phyloP scores from a whole-genome alignment of 2,888 invertebrate species.

The Heliconius charithonia region DNA sequence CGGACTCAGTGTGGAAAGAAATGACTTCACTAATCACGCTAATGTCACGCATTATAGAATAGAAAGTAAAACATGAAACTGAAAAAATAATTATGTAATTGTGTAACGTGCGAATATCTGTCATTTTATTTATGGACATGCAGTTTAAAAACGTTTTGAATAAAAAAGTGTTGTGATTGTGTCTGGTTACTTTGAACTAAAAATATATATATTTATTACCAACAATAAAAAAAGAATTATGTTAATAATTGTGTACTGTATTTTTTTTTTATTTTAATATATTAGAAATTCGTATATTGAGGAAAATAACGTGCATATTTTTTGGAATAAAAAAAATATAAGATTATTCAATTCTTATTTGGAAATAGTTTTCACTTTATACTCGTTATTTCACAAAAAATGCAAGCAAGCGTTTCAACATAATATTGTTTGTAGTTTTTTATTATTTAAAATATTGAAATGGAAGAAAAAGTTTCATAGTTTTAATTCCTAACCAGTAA shows the following conservation, averaged over 20 bases:
- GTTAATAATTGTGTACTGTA: not conserved
- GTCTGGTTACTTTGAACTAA: not conserved
- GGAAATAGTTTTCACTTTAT: too few species aligned
- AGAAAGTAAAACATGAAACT: constrained; percentile 14
- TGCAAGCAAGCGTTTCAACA: too few species aligned
- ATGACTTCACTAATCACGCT: constrained; percentile 21
- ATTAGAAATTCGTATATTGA: not conserved
- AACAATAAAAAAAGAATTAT: too few species aligned
- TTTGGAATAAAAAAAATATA: too few species aligned
- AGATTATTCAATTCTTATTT: too few species aligned
- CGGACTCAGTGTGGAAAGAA: not conserved
- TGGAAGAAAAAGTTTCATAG: not conserved
- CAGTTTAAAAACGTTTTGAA: not conserved
- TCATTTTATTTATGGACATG: not conserved
- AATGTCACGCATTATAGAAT: constrained; percentile 16
- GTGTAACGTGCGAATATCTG: not conserved
- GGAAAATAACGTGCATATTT: too few species aligned
- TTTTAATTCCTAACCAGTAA: not conserved
- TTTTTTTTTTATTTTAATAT: not conserved
- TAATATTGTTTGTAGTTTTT: not conserved
- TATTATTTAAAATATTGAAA: not conserved
- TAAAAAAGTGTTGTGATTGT: not conserved
- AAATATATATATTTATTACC: not conserved
- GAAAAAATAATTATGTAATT: constrained; percentile 6
- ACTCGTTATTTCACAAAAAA: too few species aligned